phyloP scores from a whole-genome alignment of 1,140 invertebrate species.

The Limonius californicus region DNA sequence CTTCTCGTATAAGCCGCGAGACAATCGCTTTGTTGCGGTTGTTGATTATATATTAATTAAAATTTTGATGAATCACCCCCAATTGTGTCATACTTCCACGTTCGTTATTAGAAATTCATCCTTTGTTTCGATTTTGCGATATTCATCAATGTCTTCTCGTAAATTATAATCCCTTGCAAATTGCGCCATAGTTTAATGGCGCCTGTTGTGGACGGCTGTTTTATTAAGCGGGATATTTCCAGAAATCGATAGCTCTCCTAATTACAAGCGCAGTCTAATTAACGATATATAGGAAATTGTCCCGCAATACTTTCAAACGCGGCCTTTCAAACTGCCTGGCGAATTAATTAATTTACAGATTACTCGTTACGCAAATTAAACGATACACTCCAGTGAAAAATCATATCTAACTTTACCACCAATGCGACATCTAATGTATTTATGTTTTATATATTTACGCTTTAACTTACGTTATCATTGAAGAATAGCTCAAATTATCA shows the following conservation, averaged over 20 bases:
- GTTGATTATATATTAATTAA: constrained; percentile 39
- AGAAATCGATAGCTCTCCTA: constrained; percentile 44
- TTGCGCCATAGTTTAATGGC: constrained; percentile 25
- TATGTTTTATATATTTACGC: background rate
- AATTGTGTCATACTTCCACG: constrained; percentile 34
- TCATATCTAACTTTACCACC: background rate
- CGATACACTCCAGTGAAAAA: constrained; percentile 8
- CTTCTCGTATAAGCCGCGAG: constrained; percentile 22
- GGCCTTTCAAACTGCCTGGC: constrained; percentile 41
- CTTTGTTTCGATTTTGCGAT: constrained; percentile 34
- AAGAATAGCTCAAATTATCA: no score
- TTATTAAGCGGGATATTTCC: constrained; percentile 41
- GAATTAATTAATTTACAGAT: constrained; percentile 47
- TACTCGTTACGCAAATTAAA: constrained; percentile 39
- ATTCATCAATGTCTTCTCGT: constrained; percentile 33
- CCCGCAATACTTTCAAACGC: constrained; percentile 47
- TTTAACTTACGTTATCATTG: background rate
- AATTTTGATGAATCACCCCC: constrained; percentile 38
- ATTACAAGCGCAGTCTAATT: constrained; percentile 46
- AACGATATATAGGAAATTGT: constrained; percentile 48
- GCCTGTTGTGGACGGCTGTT: constrained; percentile 29
- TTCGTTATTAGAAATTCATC: constrained; percentile 37
- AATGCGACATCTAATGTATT: background rate
- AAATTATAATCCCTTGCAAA: constrained; percentile 30
- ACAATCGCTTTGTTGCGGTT: constrained; percentile 39